Base-by-base conservation (phyloP, 2,888 invertebrate species). In the Drosophila algonquin region DNA sequence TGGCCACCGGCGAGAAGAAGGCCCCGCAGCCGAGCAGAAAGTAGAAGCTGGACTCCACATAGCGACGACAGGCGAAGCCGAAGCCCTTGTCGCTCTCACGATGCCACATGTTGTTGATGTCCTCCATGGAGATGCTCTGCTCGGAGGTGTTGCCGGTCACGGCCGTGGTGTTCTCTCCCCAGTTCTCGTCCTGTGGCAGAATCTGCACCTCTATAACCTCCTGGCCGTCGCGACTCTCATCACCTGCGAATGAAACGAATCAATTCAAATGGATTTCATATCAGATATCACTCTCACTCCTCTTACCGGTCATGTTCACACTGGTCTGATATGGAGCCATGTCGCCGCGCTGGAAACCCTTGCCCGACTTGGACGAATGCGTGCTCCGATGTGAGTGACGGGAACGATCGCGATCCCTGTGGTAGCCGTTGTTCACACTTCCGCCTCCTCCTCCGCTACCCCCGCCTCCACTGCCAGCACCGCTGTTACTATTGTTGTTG, bases 131-230 rank as follows among this genome's bases (percentile, higher is more conserved):
- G 81, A 97, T 97, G 4, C 98, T 98, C 84, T 98, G 97, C 91
- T 98, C 99, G 0, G 98, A 98, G 1, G 98, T 98, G 89, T 98
- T 98, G 10, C 98, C 98, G 0, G 99, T 99, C 40, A 99, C 96
- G 1, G 98, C 98, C 0, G 99, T 99, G 0, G 98, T 98, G 89
- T 98, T 98, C 92, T 99, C 99, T n/a, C 98, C 98, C 99, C 99
- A 99, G 92, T 98, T 98, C 90, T 99, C 99, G 93, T 99, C 99
- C 93, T 98, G 96, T 0, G 98, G 98, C 65, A 98, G 93, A 79
- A 98, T 98, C 93, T 98, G 98, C 45, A 98, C 98, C 93, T 98
- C 98, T 55, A 98, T 98, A 12, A 98, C 96, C 93, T 98, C 98
- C 90, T 97, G 97, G 0, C 97, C 97, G 74, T 97, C 95, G 61